Conservation (phyloP, 2,888 invertebrate species). For the Lycaena phlaeas region DNA sequence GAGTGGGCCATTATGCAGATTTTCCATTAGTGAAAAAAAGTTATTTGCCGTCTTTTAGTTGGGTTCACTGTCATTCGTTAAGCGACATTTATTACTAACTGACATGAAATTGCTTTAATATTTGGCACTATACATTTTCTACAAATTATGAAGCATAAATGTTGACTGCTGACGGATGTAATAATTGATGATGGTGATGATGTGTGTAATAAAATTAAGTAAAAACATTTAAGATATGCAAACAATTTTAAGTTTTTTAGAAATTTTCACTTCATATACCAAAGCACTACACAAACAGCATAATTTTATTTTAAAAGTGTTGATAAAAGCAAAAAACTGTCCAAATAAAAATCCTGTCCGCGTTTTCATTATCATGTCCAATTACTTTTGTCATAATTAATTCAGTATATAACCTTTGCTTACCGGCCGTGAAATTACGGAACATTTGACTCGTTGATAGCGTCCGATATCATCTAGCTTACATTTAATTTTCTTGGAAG, state of each 20-base stretch:
- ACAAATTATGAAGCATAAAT: too few relatives aligned
- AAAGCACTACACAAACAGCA: too few relatives aligned
- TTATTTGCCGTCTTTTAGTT: slow-evolving; percentile 26
- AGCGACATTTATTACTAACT: too few relatives aligned
- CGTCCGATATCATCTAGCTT: slow-evolving; percentile 5
- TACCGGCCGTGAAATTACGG: slow-evolving; percentile 9
- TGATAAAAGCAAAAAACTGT: background rate
- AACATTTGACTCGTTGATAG: slow-evolving; percentile 24
- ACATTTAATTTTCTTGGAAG: slow-evolving; percentile 27
- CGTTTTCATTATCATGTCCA: background rate
- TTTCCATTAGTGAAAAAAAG: slow-evolving; percentile 58
- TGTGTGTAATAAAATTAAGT: too few relatives aligned
- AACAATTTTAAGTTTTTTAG: too few relatives aligned
- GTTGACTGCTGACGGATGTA: too few relatives aligned
- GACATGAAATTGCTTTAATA: slow-evolving; percentile 1
- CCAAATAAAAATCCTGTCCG: slow-evolving; percentile 1
- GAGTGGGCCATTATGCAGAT: slow-evolving; percentile 61
- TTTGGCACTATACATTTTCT: background rate
- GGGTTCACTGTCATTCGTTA: slow-evolving; percentile 4
- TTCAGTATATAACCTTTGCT: slow-evolving; percentile 1
- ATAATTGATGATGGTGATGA: too few relatives aligned
- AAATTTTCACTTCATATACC: too few relatives aligned
- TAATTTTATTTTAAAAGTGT: background rate
- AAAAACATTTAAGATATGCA: too few relatives aligned
- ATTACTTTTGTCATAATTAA: background rate